Base-by-base conservation (phyloP, 2,888 invertebrate species). In the Drepanosiphum platanoidis region DNA sequence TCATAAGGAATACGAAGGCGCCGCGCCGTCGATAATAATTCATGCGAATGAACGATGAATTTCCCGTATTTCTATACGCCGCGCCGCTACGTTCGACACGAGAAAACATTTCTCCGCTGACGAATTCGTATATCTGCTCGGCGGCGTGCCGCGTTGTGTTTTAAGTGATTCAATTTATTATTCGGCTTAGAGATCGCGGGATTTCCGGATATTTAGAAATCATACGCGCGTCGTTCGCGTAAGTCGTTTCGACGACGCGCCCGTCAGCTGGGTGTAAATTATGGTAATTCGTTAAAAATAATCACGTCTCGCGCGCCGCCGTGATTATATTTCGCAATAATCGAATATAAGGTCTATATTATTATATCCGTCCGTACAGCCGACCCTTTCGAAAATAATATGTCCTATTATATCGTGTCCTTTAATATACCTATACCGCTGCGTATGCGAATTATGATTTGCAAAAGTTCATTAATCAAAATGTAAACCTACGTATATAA, bases 101-200 rank as follows among this genome's bases (percentile, higher is more conserved):
- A 18, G 18, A 15, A 8, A 30, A 42, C 18, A 46, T 39, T 72
- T 42, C 18, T 18, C 3, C 30, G 36, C 0, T 70, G 27, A 30
- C 46, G 30, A 27, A 42, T 30, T 22, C n/a, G 22, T 18, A 1
- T 70, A 22, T 9, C 22, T 13, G 30, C n/a, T 22, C 36, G 36
- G 36, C n/a, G n/a, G n/a, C n/a, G n/a, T n/a, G n/a, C n/a, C n/a
- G n/a, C 22, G 72, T 72, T 46, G 4, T 46, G 4, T 15, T 30
- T 72, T 9, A n/a, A 9, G 30, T 30, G 42, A 34, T 32, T 52
- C 52, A 74, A 75, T 75, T 58, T n/a, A 75, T 75, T 75, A 22
- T n/a, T n/a, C n/a, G 52, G 22, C 22, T 75, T 58, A 36, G 58
- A 58, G 13, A 36, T 18, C 77, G 11, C 27, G 36, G 27, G 36